These are phyloP conservation scores for Virgularia gustaviana DNA, from an alignment of 92 coral and sea anemone species.

Conservation along the genomic window DNA sequence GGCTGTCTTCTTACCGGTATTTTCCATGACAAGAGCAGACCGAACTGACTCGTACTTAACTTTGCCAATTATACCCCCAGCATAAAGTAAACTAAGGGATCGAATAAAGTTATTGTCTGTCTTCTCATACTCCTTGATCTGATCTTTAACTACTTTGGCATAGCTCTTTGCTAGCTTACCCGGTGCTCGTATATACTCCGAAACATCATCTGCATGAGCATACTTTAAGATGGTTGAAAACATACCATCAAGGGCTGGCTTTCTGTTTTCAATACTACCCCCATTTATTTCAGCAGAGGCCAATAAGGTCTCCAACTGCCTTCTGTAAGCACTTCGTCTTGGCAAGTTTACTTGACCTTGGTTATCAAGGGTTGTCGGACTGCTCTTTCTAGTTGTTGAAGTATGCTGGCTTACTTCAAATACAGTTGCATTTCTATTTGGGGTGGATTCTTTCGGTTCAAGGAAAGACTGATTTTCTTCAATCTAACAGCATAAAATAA, in stretches of 20 bases:
- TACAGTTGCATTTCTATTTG: neutral
- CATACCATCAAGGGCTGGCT: slow-evolving; percentile 22
- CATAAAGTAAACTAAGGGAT: slow-evolving; percentile 57
- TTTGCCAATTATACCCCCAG: slow-evolving; percentile 53
- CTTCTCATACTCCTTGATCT: slow-evolving; percentile 41
- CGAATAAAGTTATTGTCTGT: slow-evolving; percentile 38
- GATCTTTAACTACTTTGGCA: neutral
- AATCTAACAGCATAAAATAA: too few species aligned
- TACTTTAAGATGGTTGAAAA: slow-evolving; percentile 28
- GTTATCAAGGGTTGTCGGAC: neutral
- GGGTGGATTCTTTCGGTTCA: too few species aligned
- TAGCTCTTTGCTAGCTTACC: neutral
- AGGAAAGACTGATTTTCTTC: too few species aligned
- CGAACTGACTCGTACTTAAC: slow-evolving; percentile 41
- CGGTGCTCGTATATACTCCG: slow-evolving; percentile 20
- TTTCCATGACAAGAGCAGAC: slow-evolving; percentile 29
- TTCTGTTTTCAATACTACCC: slow-evolving; percentile 48
- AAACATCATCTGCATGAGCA: slow-evolving; percentile 35
- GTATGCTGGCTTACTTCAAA: neutral
- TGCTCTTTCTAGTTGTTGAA: neutral
- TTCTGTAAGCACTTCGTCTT: slow-evolving; percentile 46
- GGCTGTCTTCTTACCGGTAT: slow-evolving; percentile 27
- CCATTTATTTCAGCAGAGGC: slow-evolving; percentile 40
- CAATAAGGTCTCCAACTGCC: slow-evolving; percentile 61
- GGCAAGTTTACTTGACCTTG: slow-evolving; percentile 39